Percentiles rank a stretch among this genome's conserved stretches.
These are phyloP conservation scores for Ptiloglossa arizonensis DNA, from an alignment of 1,140 invertebrate genomes.

Conservation along the genomic window DNA sequence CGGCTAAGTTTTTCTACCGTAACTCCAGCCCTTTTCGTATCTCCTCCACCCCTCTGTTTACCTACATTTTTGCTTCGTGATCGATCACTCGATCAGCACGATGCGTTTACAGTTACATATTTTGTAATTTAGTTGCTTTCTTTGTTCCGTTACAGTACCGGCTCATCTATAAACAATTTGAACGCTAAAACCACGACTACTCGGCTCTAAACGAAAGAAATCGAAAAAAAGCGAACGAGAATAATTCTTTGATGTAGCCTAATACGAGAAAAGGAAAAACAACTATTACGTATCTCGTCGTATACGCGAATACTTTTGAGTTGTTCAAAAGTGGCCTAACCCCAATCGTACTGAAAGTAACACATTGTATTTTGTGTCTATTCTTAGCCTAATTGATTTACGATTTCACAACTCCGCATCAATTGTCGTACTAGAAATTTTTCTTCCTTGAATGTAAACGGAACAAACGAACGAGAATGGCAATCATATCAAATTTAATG, in stretches of 20 bases:
- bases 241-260: background rate
- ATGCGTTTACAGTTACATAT: too few relatives aligned
- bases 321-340: background rate
- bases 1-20: too few relatives aligned
- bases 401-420: too few relatives aligned
- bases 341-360: background rate
- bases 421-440: too few relatives aligned
- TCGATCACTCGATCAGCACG: background rate
- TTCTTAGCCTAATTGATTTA: too few relatives aligned
- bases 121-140: background rate
- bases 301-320: constrained; percentile 6
- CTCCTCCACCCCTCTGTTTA: too few relatives aligned
- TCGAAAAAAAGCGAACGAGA: background rate
- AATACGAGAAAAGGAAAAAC: background rate
- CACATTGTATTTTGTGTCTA: too few relatives aligned
- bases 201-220: background rate
- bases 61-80: background rate
- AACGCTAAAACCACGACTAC: constrained; percentile 74
- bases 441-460: too few relatives aligned
- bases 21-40: too few relatives aligned
- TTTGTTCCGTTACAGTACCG: constrained; percentile 86
- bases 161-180: constrained; percentile 87
- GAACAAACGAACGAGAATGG: too few relatives aligned
- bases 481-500: too few relatives aligned
- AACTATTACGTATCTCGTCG: background rate